Base-by-base conservation (phyloP, 2,888 invertebrate genomes). In the Drosophila histrio region DNA sequence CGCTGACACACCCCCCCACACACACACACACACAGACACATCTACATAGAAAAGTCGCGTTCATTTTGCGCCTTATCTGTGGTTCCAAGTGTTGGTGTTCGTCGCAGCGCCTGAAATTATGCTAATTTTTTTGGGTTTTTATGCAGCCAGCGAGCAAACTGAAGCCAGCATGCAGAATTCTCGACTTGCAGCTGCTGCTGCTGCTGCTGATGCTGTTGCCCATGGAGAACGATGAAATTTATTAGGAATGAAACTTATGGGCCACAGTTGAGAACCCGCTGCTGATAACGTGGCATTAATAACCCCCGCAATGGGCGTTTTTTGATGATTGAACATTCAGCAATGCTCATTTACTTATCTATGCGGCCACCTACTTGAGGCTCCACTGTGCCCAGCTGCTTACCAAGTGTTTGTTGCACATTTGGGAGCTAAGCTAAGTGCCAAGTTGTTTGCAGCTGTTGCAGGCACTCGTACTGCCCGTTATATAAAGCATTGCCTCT, bases 111-210 rank as follows among this genome's bases (percentile, higher is more conserved):
- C 78, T 76, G 82, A 83, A 85, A 83, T 87, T 83, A 83, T 83
- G 83, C 83, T 79, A 87, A 83, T 83, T 83, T 79, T 79, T 73
- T 71, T 79, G 63, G 71, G 73, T 72, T 85, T 83, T 87, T 87
- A 87, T 82, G 86, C 73, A 74, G 61, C 57, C 77, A 65, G 60
- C 74, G 59, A 43, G 43, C 56, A 59, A 58, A 62, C 30, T 36
- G 53, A 53, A 53, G 32, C 32, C 64, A 65, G 53, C 69, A 72
- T 56, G 58, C 57, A 53, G 63, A 79, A 59, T 64, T 58, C 57
- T 66, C 63, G 71, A 64, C 32, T 62, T 28, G 36, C 66, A 38
- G 34, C 52, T 41, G 36, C 32, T 44, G 63, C 46, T 59, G 46
- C 54, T 63, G 38, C 30, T 43, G 57, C 49, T 67, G 46, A 41